Percentiles rank a stretch among this genome's conserved stretches.
These are phyloP conservation scores for Cheilosia variabilis DNA, from an alignment of 2,888 invertebrate genomes.

Conservation along the genomic window DNA sequence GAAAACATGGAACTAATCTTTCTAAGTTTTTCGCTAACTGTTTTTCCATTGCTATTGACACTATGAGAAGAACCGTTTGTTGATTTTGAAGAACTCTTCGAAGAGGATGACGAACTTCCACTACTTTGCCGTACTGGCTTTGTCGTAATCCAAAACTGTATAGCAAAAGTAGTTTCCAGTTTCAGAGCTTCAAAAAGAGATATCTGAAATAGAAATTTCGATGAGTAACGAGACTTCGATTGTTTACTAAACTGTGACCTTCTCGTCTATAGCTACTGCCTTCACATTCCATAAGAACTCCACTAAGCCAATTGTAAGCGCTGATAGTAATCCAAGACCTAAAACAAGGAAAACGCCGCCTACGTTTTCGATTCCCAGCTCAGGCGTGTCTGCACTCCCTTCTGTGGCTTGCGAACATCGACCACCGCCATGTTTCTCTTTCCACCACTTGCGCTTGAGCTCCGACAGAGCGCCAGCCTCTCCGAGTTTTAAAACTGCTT, in stretches of 20 bases:
- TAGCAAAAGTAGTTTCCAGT: constrained; percentile 88
- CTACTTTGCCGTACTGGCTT: constrained; percentile 86
- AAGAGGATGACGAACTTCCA: constrained; percentile 77
- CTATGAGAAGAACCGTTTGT: constrained; percentile 76
- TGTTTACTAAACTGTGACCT: constrained; percentile 84
- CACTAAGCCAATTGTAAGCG: constrained; percentile 89
- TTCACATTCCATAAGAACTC: constrained; percentile 95
- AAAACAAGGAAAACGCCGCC: constrained; percentile 96
- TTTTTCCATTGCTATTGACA: constrained; percentile 78
- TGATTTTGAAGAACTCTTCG: constrained; percentile 80
- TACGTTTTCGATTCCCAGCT: constrained; percentile 87
- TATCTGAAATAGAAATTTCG: constrained; percentile 84
- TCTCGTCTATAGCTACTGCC: constrained; percentile 90
- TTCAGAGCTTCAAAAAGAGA: constrained; percentile 88
- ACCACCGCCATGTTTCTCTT: constrained; percentile 86
- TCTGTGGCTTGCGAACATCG: constrained; percentile 78
- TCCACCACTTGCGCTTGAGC: constrained; percentile 97
- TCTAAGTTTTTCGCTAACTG: constrained; percentile 79
- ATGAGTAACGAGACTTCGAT: not conserved
- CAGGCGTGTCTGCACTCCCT: constrained; percentile 80
- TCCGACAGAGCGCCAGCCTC: constrained; percentile 92
- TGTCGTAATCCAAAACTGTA: constrained; percentile 89
- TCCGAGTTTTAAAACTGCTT: constrained; percentile 94
- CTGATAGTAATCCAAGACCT: constrained; percentile 88
- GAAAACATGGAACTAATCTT: constrained; percentile 83